Percentiles rank a stretch among this genome's conserved stretches.
phyloP scores from a whole-genome alignment of 2,888 invertebrate genomes.

The Campaea margaritaria region DNA sequence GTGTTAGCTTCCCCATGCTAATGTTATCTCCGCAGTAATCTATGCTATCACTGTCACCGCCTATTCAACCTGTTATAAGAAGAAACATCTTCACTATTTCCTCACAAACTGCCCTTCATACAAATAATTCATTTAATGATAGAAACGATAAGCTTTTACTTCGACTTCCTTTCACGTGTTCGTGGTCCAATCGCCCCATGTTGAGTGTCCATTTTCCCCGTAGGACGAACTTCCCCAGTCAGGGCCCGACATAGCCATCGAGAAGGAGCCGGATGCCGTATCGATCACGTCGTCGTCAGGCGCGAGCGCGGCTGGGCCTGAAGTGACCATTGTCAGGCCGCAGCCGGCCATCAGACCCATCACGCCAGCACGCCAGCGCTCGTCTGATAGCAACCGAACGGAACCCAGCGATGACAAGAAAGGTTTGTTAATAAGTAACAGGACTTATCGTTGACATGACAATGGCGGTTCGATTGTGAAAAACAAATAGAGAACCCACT shows the following conservation, averaged over 20 bases:
- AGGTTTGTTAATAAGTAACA: slow-evolving; percentile 53
- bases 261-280: slow-evolving; percentile 69
- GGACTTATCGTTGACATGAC: too few relatives aligned
- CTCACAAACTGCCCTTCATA: neutral
- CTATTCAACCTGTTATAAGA: neutral
- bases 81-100: neutral
- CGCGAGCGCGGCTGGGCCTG: slow-evolving; percentile 72
- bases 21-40: slow-evolving; percentile 1
- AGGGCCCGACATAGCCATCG: slow-evolving; percentile 66
- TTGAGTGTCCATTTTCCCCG: slow-evolving; percentile 25
- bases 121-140: neutral
- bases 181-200: slow-evolving; percentile 27
- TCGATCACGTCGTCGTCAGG: slow-evolving; percentile 77
- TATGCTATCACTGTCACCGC: slow-evolving; percentile 5
- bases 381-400: slow-evolving; percentile 84
- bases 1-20: slow-evolving; percentile 19
- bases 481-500: too few relatives aligned
- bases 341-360: slow-evolving; percentile 66
- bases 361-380: slow-evolving; percentile 78
- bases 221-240: slow-evolving; percentile 78
- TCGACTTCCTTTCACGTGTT: neutral
- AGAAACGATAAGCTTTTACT: neutral
- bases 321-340: slow-evolving; percentile 70
- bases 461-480: too few relatives aligned
- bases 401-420: slow-evolving; percentile 80